phyloP scores from a whole-genome alignment of 2,113 vertebrate genomes.

The Pseudopipra pipra region DNA sequence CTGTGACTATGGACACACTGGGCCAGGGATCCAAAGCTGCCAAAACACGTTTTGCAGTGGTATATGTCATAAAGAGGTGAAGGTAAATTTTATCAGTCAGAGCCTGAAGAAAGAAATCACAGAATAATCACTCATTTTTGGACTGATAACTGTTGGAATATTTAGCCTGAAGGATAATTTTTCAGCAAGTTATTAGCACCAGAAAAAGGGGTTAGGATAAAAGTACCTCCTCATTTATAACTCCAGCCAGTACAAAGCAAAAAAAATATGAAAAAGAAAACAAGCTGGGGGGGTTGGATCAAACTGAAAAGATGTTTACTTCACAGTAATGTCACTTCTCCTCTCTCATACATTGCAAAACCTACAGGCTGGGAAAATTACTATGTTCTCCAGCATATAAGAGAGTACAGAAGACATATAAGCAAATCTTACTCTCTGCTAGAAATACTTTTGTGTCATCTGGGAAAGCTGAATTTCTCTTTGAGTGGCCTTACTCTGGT shows the following conservation, averaged over 20 bases:
- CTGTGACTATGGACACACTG: not conserved
- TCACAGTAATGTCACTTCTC: not conserved
- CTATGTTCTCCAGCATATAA: not conserved
- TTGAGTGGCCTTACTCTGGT: slow-evolving; percentile 81
- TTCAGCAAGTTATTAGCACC: not conserved
- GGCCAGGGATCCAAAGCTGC: not conserved
- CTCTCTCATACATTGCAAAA: not conserved
- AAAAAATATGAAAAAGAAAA: not conserved
- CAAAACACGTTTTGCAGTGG: not conserved
- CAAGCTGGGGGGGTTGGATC: not conserved
- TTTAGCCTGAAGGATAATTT: not conserved
- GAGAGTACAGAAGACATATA: not conserved
- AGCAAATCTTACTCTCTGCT: slow-evolving; percentile 16
- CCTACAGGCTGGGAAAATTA: not conserved
- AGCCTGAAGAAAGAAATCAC: not conserved
- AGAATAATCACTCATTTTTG: not conserved
- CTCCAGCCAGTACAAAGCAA: not conserved
- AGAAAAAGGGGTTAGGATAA: not conserved
- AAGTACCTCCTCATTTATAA: not conserved
- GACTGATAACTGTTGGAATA: not conserved
- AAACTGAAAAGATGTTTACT: not conserved
- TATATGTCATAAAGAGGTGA: not conserved
- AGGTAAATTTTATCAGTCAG: not conserved
- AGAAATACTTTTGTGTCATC: not conserved
- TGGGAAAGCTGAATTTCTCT: slow-evolving; percentile 41